Evolutionary conservation across 2,888 invertebrate species (phyloP).

Genomic region (Eremobia ochroleuca): DNA sequence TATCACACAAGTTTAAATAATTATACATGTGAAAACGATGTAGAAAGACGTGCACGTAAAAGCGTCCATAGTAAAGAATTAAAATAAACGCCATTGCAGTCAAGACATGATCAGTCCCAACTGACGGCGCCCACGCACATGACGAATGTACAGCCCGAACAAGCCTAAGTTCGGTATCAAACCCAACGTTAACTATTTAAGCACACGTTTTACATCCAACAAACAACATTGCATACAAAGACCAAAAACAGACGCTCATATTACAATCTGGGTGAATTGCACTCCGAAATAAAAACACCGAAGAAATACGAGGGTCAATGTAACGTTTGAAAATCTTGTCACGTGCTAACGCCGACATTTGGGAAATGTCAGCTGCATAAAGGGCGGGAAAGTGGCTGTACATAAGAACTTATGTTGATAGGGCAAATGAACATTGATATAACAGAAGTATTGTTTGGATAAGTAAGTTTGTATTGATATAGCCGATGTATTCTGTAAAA

Average conservation of each 20-base stretch:
- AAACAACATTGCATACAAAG: neutral
- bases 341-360: conserved; percentile 71
- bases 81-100: too few species aligned
- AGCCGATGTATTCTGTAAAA: neutral
- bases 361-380: conserved; percentile 73
- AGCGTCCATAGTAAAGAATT: too few species aligned
- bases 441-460: conserved; percentile 20
- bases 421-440: conserved; percentile 1
- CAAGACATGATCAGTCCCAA: too few species aligned
- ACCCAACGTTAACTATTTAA: neutral
- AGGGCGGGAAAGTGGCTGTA: conserved; percentile 51
- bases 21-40: too few species aligned
- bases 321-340: conserved; percentile 65
- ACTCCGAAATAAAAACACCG: conserved; percentile 51
- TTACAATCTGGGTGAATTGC: conserved; percentile 19
- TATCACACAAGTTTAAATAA: too few species aligned
- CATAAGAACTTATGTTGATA: conserved; percentile 41
- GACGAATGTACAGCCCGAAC: too few species aligned
- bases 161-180: too few species aligned
- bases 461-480: neutral
- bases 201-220: neutral
- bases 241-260: neutral
- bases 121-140: too few species aligned
- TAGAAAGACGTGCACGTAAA: too few species aligned
- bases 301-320: conserved; percentile 50